Evolutionary conservation across 2,113 vertebrate genomes (phyloP).

Genomic region (Esox niger): DNA sequence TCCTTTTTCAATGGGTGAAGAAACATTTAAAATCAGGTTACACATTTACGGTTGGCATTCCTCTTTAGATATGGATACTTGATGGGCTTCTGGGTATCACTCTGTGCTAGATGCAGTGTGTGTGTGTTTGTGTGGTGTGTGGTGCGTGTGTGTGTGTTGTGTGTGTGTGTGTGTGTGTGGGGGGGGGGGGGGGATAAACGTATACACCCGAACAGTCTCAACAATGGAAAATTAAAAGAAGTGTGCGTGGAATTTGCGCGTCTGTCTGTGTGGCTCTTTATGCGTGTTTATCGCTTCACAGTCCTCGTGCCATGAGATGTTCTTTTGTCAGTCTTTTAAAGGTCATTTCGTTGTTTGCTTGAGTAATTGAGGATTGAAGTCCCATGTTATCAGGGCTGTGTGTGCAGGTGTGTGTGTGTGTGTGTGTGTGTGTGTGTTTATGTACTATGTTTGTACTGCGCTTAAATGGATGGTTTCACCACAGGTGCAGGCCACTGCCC

Average conservation of each 20-base stretch:
- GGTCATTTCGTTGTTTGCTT: too few relatives aligned
- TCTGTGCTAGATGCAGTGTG: slow-evolving; percentile 4
- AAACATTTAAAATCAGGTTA: not conserved
- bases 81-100: not conserved
- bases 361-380: too few relatives aligned
- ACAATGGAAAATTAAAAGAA: too few relatives aligned
- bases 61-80: not conserved
- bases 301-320: too few relatives aligned
- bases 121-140: too few relatives aligned
- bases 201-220: too few relatives aligned
- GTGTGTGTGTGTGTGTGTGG: slow-evolving; percentile 11
- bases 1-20: not conserved
- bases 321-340: too few relatives aligned
- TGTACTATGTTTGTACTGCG: not conserved
- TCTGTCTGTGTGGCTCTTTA: too few relatives aligned
- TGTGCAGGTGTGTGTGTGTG: slow-evolving; percentile 4
- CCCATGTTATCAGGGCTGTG: too few relatives aligned
- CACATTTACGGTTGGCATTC: not conserved
- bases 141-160: not conserved
- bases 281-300: too few relatives aligned
- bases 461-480: slow-evolving; percentile 40
- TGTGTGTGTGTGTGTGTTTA: not conserved
- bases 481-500: slow-evolving; percentile 85
- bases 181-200: too few relatives aligned
- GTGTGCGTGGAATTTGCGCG: slow-evolving; percentile 5